Percentiles rank a stretch among this genome's conserved stretches.
Conservation (phyloP, 2,797 vertebrate genomes). For the Myotis myotis region DNA sequence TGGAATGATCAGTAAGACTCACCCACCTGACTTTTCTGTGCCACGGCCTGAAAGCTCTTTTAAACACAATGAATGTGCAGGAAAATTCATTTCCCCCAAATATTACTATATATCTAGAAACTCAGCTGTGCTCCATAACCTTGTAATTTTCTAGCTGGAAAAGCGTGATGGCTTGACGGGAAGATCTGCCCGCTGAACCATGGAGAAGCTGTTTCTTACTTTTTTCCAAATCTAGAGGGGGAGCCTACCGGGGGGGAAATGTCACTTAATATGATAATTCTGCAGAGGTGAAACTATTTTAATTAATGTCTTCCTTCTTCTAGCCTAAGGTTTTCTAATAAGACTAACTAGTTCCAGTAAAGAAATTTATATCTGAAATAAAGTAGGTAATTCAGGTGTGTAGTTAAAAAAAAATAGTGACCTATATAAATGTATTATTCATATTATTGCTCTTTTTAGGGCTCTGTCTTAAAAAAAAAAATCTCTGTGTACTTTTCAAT, state of each 20-base stretch:
- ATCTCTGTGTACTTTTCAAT: not conserved
- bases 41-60: not conserved
- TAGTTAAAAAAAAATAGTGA: slow-evolving; percentile 16
- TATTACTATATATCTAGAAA: not conserved
- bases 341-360: not conserved
- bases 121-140: not conserved
- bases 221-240: not conserved
- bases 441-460: not conserved
- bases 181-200: not conserved
- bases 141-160: not conserved
- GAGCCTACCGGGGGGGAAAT: not conserved
- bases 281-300: not conserved
- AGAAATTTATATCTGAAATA: not conserved
- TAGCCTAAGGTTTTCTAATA: not conserved
- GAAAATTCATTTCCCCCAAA: not conserved
- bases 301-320: not conserved
- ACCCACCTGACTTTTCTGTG: not conserved
- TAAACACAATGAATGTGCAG: not conserved
- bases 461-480: not conserved
- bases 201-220: fast-evolving
- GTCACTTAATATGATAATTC: not conserved
- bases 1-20: not conserved
- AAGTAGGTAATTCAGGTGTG: not conserved
- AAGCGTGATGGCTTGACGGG: not conserved
- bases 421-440: not conserved